phyloP scores from a whole-genome alignment of 2,888 invertebrate species.

The Ormyrus nitidulus region DNA sequence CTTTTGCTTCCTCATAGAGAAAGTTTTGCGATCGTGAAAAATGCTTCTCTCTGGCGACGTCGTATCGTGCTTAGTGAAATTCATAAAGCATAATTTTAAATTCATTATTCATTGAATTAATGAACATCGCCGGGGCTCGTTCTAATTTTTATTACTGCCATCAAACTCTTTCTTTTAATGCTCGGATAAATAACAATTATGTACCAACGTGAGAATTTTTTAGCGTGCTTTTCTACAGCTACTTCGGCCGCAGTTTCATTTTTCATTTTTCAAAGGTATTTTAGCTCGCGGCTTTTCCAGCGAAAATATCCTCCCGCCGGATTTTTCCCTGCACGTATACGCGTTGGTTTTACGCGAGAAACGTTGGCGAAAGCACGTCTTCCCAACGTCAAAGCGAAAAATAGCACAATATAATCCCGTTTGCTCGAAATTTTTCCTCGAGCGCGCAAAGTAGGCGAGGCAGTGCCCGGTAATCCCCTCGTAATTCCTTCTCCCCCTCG shows the following conservation, averaged over 20 bases:
- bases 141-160: too few relatives aligned
- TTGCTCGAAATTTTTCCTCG: background rate
- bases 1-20: constrained; percentile 53
- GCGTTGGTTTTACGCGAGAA: background rate
- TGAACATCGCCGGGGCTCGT: background rate
- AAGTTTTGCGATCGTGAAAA: constrained; percentile 52
- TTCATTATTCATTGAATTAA: constrained; percentile 35
- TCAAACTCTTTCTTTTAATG: too few relatives aligned
- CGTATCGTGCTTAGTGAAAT: constrained; percentile 34
- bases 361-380: background rate
- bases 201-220: too few relatives aligned
- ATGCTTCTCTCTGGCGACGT: constrained; percentile 27
- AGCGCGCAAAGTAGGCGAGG: background rate
- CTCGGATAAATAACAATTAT: too few relatives aligned
- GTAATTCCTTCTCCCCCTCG: constrained; percentile 6
- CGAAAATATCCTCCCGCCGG: too few relatives aligned
- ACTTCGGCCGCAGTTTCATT: too few relatives aligned
- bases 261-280: too few relatives aligned
- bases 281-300: too few relatives aligned
- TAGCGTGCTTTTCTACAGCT: too few relatives aligned
- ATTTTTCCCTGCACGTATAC: too few relatives aligned
- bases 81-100: constrained; percentile 31
- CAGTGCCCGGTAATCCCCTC: constrained; percentile 15
- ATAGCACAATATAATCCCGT: constrained; percentile 25
- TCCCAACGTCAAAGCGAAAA: constrained; percentile 5